Evolutionary conservation across 2,888 invertebrate genomes (phyloP), one percentile per base, ranked within the genome.

Genomic region (Heteropelma amictum): DNA sequence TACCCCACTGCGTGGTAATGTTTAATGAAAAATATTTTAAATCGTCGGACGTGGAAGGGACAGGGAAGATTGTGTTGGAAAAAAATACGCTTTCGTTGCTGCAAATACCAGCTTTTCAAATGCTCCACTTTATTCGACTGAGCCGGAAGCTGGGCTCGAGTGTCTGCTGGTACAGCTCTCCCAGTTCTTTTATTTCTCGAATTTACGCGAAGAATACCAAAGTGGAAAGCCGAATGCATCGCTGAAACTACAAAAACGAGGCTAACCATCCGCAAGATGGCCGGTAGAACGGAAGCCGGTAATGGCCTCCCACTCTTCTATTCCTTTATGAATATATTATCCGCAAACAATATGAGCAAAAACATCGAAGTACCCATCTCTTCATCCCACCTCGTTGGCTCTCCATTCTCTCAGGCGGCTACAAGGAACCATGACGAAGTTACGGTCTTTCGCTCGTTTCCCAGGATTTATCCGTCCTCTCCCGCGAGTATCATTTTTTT

Each of bases 271-370:
- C 10, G 5, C 49, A 21, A 8, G 8, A 42, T 42, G 1, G 19
- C 19, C 5, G 51, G 4, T 4, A 53, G 33, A 49, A 64, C 56
- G 56, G 54, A 49, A 56, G 30, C 19, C 63, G 38, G 63, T 71
- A 71, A 71, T 56, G 70, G 63, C 56, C 23, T n/a, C 21, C 1
- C 17, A 8, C 40, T 64, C 45, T 33, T 19, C 21, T 28, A 49
- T 21, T 28, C 49, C 63, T 64, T 63, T 64, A 71, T 71, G 63
- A 64, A 71, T 71, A 64, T 71, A 64, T 71, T 47, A 56, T 30
- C 38, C 38, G 10, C n/a, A 38, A 10, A 70, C 45, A 23, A 33
- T 40, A 12, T 30, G 42, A 19, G 38, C 21, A 42, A 47, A 45
- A 61, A 40, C 51, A 53, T 53, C 40, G 26, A 8, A 49, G 28